These are phyloP conservation scores for Nemurella pictetii DNA, from an alignment of 2,888 invertebrate species.

Conservation along the genomic window DNA sequence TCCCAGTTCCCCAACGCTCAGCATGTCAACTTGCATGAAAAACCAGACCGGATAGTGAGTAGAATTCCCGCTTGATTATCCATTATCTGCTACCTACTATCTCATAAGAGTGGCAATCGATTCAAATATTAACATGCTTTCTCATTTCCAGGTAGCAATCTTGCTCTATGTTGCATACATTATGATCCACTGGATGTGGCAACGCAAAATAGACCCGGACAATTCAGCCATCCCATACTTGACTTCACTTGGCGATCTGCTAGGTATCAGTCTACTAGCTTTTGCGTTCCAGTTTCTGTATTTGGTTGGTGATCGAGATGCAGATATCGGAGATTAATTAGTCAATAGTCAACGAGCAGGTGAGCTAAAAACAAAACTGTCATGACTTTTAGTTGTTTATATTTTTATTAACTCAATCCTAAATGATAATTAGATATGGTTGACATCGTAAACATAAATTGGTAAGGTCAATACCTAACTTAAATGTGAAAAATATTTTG, in stretches of 20 bases:
- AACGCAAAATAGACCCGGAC: conserved; percentile 68
- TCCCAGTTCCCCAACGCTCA: too few species aligned
- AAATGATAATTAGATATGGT: too few species aligned
- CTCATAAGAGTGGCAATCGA: too few species aligned
- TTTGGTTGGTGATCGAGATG: conserved; percentile 61
- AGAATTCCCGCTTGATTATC: too few species aligned
- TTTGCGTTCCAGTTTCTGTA: conserved; percentile 66
- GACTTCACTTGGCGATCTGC: conserved; percentile 75
- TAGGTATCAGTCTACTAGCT: conserved; percentile 70
- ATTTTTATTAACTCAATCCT: not conserved
- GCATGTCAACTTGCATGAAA: too few species aligned
- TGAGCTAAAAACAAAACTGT: not conserved
- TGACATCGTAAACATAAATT: too few species aligned
- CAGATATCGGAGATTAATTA: conserved; percentile 45
- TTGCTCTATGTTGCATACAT: conserved; percentile 64
- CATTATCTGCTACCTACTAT: too few species aligned
- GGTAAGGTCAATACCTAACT: too few species aligned
- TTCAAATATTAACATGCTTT: too few species aligned
- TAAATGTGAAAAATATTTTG: too few species aligned
- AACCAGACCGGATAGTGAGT: too few species aligned
- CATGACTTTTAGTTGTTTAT: not conserved
- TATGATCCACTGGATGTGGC: conserved; percentile 68
- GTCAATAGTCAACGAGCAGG: not conserved
- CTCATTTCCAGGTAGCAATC: conserved; percentile 54
- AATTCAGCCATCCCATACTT: conserved; percentile 77